phyloP scores from a whole-genome alignment of 2,888 invertebrate species.

The Chalcosyrphus nemorum region DNA sequence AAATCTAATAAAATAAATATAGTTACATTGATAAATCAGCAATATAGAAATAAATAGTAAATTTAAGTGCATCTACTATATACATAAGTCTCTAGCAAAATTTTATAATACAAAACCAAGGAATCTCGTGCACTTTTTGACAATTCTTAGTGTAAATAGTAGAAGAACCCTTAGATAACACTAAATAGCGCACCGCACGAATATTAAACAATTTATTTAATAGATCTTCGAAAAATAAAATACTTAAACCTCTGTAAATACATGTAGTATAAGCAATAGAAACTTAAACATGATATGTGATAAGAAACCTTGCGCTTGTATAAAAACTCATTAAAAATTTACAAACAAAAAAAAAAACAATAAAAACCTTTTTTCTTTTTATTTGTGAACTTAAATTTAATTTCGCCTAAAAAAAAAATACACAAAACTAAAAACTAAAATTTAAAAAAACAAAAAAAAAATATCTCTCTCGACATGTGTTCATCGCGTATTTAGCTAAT shows the following conservation, averaged over 20 bases:
- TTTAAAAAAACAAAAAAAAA: constrained; percentile 16
- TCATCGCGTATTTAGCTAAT: constrained; percentile 58
- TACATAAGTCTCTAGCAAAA: neutral
- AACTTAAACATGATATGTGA: constrained; percentile 69
- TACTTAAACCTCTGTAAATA: constrained; percentile 45
- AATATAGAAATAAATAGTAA: constrained; percentile 5
- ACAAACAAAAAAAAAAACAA: constrained; percentile 37
- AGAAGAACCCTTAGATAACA: neutral
- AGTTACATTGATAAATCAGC: neutral
- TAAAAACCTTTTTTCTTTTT: neutral
- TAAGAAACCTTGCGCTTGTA: constrained; percentile 67
- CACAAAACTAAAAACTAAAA: constrained; percentile 6
- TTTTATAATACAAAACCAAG: constrained; percentile 1
- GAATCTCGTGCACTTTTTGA: constrained; percentile 6
- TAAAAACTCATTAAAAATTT: constrained; percentile 36
- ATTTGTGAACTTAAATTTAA: constrained; percentile 21
- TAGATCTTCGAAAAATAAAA: constrained; percentile 11
- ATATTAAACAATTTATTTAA: constrained; percentile 6
- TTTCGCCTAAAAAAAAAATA: constrained; percentile 24
- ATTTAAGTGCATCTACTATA: constrained; percentile 11
- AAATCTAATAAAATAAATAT: neutral
- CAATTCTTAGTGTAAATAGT: constrained; percentile 33
- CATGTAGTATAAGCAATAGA: constrained; percentile 69
- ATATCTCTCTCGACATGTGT: constrained; percentile 63
- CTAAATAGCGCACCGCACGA: constrained; percentile 52